Conservation (phyloP, 2,888 invertebrate genomes). For the Autographa pulchrina region DNA sequence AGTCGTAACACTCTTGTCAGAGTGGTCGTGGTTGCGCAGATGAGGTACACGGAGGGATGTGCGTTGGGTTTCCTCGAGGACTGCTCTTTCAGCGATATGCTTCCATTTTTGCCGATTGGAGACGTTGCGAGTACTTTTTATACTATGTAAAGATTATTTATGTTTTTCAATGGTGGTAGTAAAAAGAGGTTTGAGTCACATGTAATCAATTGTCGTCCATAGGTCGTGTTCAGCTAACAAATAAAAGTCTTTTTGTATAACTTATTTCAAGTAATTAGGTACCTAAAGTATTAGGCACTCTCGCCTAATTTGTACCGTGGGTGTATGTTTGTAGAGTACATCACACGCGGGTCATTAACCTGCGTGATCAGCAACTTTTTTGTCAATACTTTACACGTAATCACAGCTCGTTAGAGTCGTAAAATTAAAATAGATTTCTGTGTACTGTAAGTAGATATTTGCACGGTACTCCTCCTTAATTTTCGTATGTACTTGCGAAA, state of each 20-base stretch:
- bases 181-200: too few species aligned
- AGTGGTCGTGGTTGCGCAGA: too few species aligned
- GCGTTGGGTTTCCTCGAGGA: too few species aligned
- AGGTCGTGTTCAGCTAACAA: not conserved
- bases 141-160: too few species aligned
- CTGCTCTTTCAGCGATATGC: too few species aligned
- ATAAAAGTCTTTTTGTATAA: not conserved
- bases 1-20: too few species aligned
- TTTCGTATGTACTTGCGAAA: not conserved
- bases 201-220: too few species aligned
- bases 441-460: slow-evolving; percentile 1
- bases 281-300: slow-evolving; percentile 16
- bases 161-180: too few species aligned
- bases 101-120: too few species aligned
- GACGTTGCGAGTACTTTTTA: too few species aligned
- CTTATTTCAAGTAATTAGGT: slow-evolving; percentile 4
- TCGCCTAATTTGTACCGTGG: not conserved
- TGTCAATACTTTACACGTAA: slow-evolving; percentile 16
- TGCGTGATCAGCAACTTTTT: slow-evolving; percentile 55
- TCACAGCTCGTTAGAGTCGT: not conserved
- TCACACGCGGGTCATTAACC: slow-evolving; percentile 65
- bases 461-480: not conserved
- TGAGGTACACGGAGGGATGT: too few species aligned
- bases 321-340: slow-evolving; percentile 22
- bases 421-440: slow-evolving; percentile 7